These are phyloP conservation scores for Yponomeuta malinellus DNA, from an alignment of 2,888 invertebrate species.

Conservation along the genomic window DNA sequence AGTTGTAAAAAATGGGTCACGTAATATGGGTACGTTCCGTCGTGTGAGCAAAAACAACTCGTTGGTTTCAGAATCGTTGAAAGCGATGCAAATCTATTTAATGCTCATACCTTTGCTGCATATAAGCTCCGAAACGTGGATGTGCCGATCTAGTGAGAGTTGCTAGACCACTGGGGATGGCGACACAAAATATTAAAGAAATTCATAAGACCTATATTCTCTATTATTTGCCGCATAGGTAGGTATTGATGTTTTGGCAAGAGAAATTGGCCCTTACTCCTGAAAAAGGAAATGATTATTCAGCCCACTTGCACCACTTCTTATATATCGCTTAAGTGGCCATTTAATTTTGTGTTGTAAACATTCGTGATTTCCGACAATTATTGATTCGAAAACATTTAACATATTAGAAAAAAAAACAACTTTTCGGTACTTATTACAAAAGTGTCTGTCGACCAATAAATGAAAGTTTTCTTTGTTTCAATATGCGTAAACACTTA, in stretches of 20 bases:
- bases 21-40: not conserved
- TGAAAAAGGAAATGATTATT: not conserved
- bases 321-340: not conserved
- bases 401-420: no score
- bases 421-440: no score
- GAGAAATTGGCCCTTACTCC: not conserved
- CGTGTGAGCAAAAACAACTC: not conserved
- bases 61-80: not conserved
- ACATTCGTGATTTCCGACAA: no score
- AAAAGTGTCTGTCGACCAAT: no score
- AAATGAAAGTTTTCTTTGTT: no score
- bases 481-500: no score
- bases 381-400: no score
- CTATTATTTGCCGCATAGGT: not conserved
- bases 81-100: not conserved
- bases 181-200: not conserved
- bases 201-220: not conserved
- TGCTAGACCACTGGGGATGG: not conserved
- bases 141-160: not conserved
- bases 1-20: no score
- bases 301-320: not conserved
- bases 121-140: not conserved
- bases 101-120: not conserved
- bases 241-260: not conserved
- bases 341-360: no score